These are phyloP conservation scores for Poeciliopsis retropinna DNA, from an alignment of 2,113 vertebrate species.

Conservation along the genomic window DNA sequence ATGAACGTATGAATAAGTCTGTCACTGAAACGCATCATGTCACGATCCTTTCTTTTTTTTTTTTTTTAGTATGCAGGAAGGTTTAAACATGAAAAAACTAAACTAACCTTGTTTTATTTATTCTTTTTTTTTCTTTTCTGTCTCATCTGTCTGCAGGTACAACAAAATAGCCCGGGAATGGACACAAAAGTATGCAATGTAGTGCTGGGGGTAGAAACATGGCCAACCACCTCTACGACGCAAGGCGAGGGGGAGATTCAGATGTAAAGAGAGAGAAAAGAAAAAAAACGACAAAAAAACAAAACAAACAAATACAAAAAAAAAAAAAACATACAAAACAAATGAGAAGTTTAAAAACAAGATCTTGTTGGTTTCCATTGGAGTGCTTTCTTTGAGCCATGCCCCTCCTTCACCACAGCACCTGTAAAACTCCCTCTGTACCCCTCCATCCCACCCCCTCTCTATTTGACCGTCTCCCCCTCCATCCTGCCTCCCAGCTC, in stretches of 20 bases:
- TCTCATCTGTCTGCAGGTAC: slow-evolving; percentile 85
- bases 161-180: slow-evolving; percentile 99
- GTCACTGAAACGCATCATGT: too few relatives aligned
- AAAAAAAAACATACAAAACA: slow-evolving; percentile 76
- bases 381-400: slow-evolving; percentile 99
- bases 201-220: slow-evolving; percentile 91
- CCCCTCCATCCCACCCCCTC: slow-evolving; percentile 26
- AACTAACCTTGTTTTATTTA: not conserved
- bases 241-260: slow-evolving; percentile 97
- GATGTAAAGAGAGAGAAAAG: slow-evolving; percentile 83
- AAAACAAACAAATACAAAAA: slow-evolving; percentile 73
- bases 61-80: too few relatives aligned
- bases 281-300: too few relatives aligned
- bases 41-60: too few relatives aligned
- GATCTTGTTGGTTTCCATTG: slow-evolving; percentile 97
- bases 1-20: too few relatives aligned
- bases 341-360: slow-evolving; percentile 83
- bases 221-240: slow-evolving; percentile 92
- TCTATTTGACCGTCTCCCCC: not conserved
- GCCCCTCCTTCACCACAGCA: slow-evolving; percentile 79
- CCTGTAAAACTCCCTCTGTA: slow-evolving; percentile 68
- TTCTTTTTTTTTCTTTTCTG: not conserved
- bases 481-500: slow-evolving; percentile 36
- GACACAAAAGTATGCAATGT: slow-evolving; percentile 99
- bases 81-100: not conserved